A percentile compares a stretch with the other conserved stretches of the same genome.
Evolutionary conservation across 2,797 vertebrate genomes (phyloP).

Genomic region (Ibycter americanus): DNA sequence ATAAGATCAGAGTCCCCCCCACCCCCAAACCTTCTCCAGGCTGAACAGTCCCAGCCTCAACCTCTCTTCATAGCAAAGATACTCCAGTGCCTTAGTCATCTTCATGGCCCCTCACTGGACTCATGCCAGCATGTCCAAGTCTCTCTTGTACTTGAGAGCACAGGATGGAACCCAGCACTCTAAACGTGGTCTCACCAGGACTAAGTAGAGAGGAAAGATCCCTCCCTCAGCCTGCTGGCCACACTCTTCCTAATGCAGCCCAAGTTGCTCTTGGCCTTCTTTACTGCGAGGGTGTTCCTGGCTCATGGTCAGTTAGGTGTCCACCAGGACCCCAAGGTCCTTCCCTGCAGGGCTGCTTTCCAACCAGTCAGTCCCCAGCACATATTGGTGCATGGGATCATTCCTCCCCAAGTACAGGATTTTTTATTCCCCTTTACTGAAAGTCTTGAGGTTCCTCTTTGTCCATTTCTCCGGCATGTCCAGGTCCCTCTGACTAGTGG

Average conservation of each 20-base stretch:
- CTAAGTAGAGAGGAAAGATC: too few species aligned
- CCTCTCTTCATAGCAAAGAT: neutral
- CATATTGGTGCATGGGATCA: neutral
- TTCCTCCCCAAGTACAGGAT: neutral
- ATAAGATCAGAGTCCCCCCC: neutral
- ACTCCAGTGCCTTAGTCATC: neutral
- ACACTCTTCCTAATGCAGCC: accelerated
- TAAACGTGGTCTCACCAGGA: neutral
- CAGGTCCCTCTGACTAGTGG: too few species aligned
- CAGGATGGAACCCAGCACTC: neutral
- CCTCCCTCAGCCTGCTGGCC: neutral
- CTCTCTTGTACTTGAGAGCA: neutral
- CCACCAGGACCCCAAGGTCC: neutral
- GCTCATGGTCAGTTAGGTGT: neutral
- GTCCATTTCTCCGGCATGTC: too few species aligned
- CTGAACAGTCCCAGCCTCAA: neutral
- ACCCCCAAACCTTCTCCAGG: neutral
- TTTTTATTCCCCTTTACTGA: too few species aligned
- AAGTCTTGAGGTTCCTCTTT: too few species aligned
- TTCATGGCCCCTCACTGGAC: neutral
- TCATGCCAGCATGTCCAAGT: neutral
- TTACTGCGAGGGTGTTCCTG: neutral
- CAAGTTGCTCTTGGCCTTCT: neutral
- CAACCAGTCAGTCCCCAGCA: neutral
- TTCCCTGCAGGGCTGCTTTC: neutral